Evolutionary conservation across 2,888 invertebrate genomes (phyloP).

Genomic region (Crossocerus cetratus): DNA sequence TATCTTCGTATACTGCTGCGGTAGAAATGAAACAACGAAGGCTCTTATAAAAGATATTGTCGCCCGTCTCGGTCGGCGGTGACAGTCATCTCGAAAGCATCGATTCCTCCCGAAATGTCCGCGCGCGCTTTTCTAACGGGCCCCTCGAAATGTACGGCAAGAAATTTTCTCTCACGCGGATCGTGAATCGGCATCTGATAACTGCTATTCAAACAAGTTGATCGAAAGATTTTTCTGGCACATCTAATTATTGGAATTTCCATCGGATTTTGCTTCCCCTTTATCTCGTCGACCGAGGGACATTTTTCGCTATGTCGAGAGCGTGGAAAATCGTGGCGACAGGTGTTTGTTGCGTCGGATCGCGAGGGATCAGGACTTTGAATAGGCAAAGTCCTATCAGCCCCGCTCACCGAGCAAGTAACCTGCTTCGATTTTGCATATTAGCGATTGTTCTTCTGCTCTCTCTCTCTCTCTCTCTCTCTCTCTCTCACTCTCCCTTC

Average conservation of each 20-base stretch:
- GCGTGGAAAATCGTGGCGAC: constrained; percentile 52
- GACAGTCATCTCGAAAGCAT: no score
- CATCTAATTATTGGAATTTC: no score
- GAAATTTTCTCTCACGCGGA: no score
- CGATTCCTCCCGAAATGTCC: no score
- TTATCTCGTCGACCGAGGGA: constrained; percentile 45
- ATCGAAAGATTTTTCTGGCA: no score
- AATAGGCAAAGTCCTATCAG: constrained; percentile 15
- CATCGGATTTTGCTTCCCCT: no score
- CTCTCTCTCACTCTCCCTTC: constrained; percentile 29
- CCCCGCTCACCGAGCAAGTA: constrained; percentile 33
- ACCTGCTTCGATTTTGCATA: constrained; percentile 51
- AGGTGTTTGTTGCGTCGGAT: constrained; percentile 44
- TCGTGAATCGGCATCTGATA: no score
- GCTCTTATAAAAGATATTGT: constrained; percentile 33
- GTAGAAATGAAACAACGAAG: constrained; percentile 46
- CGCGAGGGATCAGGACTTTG: constrained; percentile 44
- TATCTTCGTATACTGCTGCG: constrained; percentile 24
- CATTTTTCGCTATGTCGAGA: constrained; percentile 41
- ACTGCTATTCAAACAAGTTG: no score
- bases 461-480: not conserved
- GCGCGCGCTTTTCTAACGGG: no score
- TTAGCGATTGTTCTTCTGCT: constrained; percentile 22
- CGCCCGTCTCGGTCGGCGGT: constrained; percentile 47
- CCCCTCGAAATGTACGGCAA: no score